Evolutionary conservation across 2,797 vertebrate species (phyloP).

Genomic region (Tokudaia muenninki): DNA sequence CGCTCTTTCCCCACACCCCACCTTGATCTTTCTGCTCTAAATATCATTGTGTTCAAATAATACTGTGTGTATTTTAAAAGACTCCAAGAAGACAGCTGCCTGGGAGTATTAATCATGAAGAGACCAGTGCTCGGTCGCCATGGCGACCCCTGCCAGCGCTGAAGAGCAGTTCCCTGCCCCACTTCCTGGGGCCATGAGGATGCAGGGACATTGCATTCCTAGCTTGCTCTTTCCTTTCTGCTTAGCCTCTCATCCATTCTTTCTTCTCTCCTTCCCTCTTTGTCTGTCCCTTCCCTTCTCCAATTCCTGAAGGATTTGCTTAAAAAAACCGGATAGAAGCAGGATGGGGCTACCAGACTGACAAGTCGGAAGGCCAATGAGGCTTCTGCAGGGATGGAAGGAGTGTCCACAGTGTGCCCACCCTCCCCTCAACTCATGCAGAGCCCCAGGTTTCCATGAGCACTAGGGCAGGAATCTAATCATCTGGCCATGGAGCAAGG

Average conservation of each 20-base stretch:
- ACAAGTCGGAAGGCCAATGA: neutral
- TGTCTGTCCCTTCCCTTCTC: neutral
- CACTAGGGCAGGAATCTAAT: neutral
- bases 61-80: slow-evolving; percentile 78
- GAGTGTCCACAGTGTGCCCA: neutral
- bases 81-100: slow-evolving; percentile 71
- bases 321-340: slow-evolving; percentile 34
- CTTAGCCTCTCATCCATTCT: neutral
- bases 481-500: neutral
- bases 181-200: slow-evolving; percentile 74
- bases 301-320: slow-evolving; percentile 57
- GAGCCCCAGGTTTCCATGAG: neutral
- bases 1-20: neutral
- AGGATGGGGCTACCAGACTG: neutral
- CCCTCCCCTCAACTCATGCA: neutral
- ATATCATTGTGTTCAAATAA: slow-evolving; percentile 84
- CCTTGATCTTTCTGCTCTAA: slow-evolving; percentile 79
- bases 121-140: slow-evolving; percentile 83
- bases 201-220: slow-evolving; percentile 8
- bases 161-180: slow-evolving; percentile 60
- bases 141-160: slow-evolving; percentile 78
- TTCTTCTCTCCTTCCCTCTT: neutral
- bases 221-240: neutral
- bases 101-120: slow-evolving; percentile 70
- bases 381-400: neutral